Conservation (phyloP, 2,797 vertebrate genomes). For the Numenius phaeopus region DNA sequence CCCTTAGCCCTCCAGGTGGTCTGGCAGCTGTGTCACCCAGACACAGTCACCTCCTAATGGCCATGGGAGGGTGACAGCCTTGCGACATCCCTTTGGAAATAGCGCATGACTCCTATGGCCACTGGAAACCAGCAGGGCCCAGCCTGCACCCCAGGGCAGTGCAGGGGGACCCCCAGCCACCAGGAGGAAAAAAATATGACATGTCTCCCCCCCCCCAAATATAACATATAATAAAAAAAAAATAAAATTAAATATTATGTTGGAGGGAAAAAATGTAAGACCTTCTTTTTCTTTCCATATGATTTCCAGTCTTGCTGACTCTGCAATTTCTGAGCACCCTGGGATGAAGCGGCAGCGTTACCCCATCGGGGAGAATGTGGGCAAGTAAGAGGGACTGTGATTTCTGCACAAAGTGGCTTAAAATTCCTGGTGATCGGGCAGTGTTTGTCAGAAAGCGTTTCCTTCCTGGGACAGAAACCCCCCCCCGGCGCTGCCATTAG, state of each 20-base stretch:
- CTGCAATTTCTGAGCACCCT: not conserved
- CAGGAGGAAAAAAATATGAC: not conserved
- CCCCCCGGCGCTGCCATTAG: fast-evolving
- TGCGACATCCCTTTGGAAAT: not conserved
- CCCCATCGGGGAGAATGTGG: not conserved
- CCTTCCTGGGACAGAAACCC: not conserved
- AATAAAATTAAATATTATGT: not conserved
- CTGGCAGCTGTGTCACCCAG: fast-evolving
- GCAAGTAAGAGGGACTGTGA: not conserved
- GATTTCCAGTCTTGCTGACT: not conserved
- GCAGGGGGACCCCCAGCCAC: not conserved
- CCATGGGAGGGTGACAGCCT: not conserved
- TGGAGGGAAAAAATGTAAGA: fast-evolving
- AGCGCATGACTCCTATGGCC: not conserved
- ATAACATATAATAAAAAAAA: not conserved
- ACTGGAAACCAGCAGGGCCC: not conserved
- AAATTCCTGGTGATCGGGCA: not conserved
- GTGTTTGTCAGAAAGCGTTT: not conserved
- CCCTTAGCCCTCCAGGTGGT: not conserved
- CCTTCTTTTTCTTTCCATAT: not conserved
- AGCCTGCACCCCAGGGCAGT: not conserved
- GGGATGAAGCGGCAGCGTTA: not conserved
- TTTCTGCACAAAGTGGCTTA: not conserved
- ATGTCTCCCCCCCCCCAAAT: not conserved
- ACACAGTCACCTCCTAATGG: fast-evolving